phyloP scores from a whole-genome alignment of 2,888 invertebrate species.

The Drosophila yooni region DNA sequence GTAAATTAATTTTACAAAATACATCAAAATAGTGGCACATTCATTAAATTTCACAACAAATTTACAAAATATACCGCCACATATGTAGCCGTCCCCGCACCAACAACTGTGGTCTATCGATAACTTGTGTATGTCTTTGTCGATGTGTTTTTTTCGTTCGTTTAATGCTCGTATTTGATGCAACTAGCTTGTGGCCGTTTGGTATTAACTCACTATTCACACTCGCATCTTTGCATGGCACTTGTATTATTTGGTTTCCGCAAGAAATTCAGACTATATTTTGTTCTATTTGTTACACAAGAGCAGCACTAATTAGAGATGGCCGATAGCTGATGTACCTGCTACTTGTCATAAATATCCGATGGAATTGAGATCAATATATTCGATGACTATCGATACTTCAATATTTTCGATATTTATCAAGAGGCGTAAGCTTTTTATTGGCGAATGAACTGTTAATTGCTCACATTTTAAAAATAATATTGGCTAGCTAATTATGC shows the following conservation, averaged over 20 bases:
- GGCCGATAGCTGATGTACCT: constrained; percentile 11
- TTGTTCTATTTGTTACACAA: constrained; percentile 60
- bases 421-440: neutral
- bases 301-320: constrained; percentile 45
- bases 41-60: constrained; percentile 60
- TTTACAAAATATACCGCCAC: constrained; percentile 64
- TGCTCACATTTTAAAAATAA: neutral
- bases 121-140: constrained; percentile 49
- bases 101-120: constrained; percentile 50
- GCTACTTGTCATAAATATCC: constrained; percentile 8
- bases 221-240: constrained; percentile 45
- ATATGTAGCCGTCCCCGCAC: constrained; percentile 59
- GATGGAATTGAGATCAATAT: constrained; percentile 3
- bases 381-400: constrained; percentile 14
- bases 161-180: constrained; percentile 1
- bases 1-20: constrained; percentile 17
- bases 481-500: neutral
- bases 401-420: neutral
- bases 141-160: constrained; percentile 13
- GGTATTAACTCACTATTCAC: constrained; percentile 49
- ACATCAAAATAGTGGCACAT: constrained; percentile 39
- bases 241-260: constrained; percentile 47
- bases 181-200: neutral
- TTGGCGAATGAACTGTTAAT: neutral
- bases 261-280: constrained; percentile 40